These are phyloP conservation scores for Arenaria interpres DNA, from an alignment of 2,113 vertebrate species.

Conservation along the genomic window DNA sequence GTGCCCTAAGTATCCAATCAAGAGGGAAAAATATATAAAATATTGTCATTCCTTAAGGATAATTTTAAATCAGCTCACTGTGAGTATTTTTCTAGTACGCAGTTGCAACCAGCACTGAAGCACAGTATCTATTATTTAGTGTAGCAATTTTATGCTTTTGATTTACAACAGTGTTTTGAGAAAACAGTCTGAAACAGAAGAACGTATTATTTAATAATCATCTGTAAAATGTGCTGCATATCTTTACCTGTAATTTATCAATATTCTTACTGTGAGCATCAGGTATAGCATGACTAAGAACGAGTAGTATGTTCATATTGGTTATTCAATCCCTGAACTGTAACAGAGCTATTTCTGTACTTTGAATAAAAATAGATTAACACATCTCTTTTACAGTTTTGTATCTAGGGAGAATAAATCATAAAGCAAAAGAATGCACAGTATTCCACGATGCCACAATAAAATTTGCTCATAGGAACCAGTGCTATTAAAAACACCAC, in stretches of 20 bases:
- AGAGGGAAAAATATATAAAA: conserved; percentile 12
- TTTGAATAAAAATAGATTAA: conserved; percentile 71
- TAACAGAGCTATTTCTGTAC: conserved; percentile 66
- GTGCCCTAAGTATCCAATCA: conserved; percentile 20
- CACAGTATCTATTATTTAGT: conserved; percentile 5
- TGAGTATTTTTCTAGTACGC: background rate
- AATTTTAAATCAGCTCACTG: background rate
- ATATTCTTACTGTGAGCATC: conserved; percentile 58
- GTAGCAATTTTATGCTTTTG: background rate
- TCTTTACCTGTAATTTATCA: conserved; percentile 51
- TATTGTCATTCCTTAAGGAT: background rate
- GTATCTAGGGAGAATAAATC: conserved; percentile 69
- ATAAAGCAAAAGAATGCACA: conserved; percentile 62
- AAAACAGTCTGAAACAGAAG: conserved; percentile 40
- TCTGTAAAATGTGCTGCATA: background rate
- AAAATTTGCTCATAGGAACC: conserved; percentile 44
- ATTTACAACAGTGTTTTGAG: conserved; percentile 29
- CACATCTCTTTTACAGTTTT: conserved; percentile 60
- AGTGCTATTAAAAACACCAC: conserved; percentile 57
- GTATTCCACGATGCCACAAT: conserved; percentile 52
- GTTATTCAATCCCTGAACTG: conserved; percentile 57
- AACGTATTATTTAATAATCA: conserved; percentile 7
- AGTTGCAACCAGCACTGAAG: conserved; percentile 17
- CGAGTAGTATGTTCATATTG: conserved; percentile 24
- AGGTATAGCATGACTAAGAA: conserved; percentile 16